Evolutionary conservation across 2,797 vertebrate species (phyloP), one percentile per base, ranked within the genome.

Genomic region (Halcyon smyrnensis): DNA sequence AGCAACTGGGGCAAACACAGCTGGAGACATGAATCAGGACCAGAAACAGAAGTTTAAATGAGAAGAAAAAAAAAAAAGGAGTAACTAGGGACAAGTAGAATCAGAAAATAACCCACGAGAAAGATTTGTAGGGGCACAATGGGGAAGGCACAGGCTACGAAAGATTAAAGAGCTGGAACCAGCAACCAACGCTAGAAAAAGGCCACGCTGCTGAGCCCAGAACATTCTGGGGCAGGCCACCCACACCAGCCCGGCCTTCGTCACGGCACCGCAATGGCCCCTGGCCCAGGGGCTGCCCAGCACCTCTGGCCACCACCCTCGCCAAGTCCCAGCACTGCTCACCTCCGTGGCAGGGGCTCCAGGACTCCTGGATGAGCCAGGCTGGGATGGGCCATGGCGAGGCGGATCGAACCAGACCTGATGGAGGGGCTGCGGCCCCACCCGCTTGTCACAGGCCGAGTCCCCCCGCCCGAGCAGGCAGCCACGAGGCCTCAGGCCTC

Each of bases 231-330:
- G 24, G 9, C 59, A 37, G 57, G 57, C 21, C 15, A 4, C 21
- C 28, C 3, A 3, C 8, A 4, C 8, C 2, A 24, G 56, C 37
- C 9, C 11, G 2, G 53, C 51, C 14, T 14, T 3, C 4, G 3
- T 25, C 25, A 5, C 23, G 24, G 48, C 48, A 13, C 48, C 12
- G 24, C 7, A 10, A 32, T 3, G 30, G 14, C 28, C 41, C 9
- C 28, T 17, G 24, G 20, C 57, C 39, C 45, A 4, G 15, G 8
- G 54, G 24, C 79, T 28, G 36, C 39, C 43, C 50, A 3, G 21
- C 4, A 20, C 51, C 43, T 13, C 36, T 1, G 30, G 39, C 60
- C 15, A 3, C 45, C 15, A 19, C 41, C 56, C 12, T 3, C 8
- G 9, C 81, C 60, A 13, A 16, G 43, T 36, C 32, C 39, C 41